These are phyloP conservation scores for Vidua macroura DNA, from an alignment of 2,113 vertebrate species.

Conservation along the genomic window DNA sequence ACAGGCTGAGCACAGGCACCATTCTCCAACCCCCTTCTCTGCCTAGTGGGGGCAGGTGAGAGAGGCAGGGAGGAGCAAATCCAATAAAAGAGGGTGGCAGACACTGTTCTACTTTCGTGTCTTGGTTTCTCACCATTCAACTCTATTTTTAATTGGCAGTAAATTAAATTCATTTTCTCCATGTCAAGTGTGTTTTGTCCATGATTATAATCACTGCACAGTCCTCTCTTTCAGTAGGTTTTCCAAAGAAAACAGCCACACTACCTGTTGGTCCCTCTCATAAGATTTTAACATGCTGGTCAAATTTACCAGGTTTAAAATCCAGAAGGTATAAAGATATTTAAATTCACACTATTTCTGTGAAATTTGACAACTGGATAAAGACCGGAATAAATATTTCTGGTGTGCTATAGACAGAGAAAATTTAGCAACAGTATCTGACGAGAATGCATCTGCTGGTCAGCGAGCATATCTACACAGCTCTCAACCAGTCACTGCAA, in stretches of 20 bases:
- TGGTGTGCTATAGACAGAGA: not conserved
- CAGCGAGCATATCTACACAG: not conserved
- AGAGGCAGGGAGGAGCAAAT: not conserved
- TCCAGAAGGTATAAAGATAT: not conserved
- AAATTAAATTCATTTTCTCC: not conserved
- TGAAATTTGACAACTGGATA: not conserved
- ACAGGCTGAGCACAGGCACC: too few relatives aligned
- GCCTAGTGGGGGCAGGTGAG: accelerated
- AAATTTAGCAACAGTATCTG: not conserved
- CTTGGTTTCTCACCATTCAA: not conserved
- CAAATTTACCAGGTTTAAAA: not conserved
- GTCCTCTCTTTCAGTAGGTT: not conserved
- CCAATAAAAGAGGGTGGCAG: not conserved
- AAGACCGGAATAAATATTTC: not conserved
- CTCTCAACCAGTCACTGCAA: not conserved
- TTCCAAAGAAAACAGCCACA: not conserved
- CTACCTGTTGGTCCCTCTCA: not conserved
- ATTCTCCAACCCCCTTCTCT: not conserved
- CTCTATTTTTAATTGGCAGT: not conserved
- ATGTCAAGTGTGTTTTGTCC: not conserved
- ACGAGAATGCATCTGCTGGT: not conserved
- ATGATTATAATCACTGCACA: not conserved
- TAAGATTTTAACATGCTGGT: not conserved
- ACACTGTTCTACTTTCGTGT: not conserved
- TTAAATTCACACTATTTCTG: not conserved